Conservation (phyloP, 2,113 vertebrate genomes). For the Sarotherodon lohbergeri region DNA sequence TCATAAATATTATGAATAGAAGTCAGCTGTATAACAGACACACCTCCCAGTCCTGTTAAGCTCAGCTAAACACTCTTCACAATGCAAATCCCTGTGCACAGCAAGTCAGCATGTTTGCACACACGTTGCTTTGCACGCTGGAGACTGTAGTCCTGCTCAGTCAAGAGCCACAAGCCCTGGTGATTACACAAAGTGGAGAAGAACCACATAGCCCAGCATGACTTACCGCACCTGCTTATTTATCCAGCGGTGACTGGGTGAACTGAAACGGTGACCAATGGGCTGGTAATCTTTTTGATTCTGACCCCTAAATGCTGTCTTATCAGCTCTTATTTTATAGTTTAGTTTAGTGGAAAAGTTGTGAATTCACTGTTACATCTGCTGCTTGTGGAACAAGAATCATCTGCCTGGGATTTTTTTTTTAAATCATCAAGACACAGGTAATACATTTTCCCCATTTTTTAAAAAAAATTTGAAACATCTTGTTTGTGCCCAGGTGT, state of each 20-base stretch:
- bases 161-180: slow-evolving; percentile 9
- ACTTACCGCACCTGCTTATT: slow-evolving; percentile 3
- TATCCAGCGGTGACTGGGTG: slow-evolving; percentile 40
- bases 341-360: slow-evolving; percentile 5
- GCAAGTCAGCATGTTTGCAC: slow-evolving; percentile 72
- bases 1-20: slow-evolving; percentile 16
- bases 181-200: not conserved
- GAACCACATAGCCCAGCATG: slow-evolving; percentile 61
- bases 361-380: not conserved
- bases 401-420: slow-evolving; percentile 4
- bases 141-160: slow-evolving; percentile 52
- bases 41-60: slow-evolving; percentile 62
- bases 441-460: slow-evolving; percentile 2
- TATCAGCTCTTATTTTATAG: not conserved
- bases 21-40: not conserved
- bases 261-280: slow-evolving; percentile 20
- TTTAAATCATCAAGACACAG: slow-evolving; percentile 35
- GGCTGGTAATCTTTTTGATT: slow-evolving; percentile 39
- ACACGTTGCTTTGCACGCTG: slow-evolving; percentile 36
- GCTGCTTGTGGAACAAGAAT: slow-evolving; percentile 28
- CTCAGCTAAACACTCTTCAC: slow-evolving; percentile 72
- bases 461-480: fast-evolving
- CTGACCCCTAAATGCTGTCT: slow-evolving; percentile 34
- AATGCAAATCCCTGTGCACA: slow-evolving; percentile 68
- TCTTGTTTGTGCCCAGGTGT: not conserved